These are phyloP conservation scores for Sebastes vulpes DNA, from an alignment of 2,797 vertebrate genomes.

Conservation along the genomic window DNA sequence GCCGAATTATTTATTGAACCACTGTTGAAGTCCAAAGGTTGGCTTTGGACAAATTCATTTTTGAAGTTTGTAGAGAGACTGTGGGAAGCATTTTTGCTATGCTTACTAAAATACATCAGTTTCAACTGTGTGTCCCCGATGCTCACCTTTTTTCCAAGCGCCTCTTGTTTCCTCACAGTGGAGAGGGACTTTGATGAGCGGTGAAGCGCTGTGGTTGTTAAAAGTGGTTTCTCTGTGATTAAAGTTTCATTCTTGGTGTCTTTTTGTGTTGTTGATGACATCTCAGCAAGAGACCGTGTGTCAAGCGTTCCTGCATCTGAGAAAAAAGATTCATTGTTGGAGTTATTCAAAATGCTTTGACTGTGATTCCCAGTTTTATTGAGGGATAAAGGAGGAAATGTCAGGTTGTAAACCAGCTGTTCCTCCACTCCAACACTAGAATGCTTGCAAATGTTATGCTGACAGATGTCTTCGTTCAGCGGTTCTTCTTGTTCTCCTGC, in stretches of 20 bases:
- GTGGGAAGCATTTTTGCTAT: slow-evolving; percentile 15
- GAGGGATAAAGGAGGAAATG: neutral
- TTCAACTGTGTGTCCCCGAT: neutral
- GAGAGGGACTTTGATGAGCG: slow-evolving; percentile 23
- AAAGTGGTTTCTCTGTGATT: neutral
- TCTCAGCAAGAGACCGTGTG: neutral
- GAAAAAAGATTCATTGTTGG: slow-evolving; percentile 12
- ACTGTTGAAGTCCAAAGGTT: slow-evolving; percentile 15
- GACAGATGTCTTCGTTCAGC: slow-evolving; percentile 8
- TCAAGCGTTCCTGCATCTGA: slow-evolving; percentile 12
- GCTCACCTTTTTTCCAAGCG: neutral
- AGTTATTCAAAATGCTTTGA: slow-evolving; percentile 24
- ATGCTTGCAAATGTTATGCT: slow-evolving; percentile 1
- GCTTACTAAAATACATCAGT: slow-evolving; percentile 17
- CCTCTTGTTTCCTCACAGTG: slow-evolving; percentile 11
- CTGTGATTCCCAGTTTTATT: slow-evolving; percentile 21
- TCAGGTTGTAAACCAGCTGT: slow-evolving; percentile 1
- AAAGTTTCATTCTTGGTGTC: slow-evolving; percentile 12
- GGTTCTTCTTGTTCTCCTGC: slow-evolving; percentile 6
- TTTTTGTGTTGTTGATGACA: slow-evolving; percentile 19
- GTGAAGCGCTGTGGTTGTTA: slow-evolving; percentile 17
- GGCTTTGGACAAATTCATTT: slow-evolving; percentile 3
- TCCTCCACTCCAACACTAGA: slow-evolving; percentile 3
- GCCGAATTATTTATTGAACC: slow-evolving; percentile 22
- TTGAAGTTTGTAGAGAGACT: slow-evolving; percentile 21